Conservation (phyloP, 2,888 invertebrate genomes). For the Acleris holmiana region DNA sequence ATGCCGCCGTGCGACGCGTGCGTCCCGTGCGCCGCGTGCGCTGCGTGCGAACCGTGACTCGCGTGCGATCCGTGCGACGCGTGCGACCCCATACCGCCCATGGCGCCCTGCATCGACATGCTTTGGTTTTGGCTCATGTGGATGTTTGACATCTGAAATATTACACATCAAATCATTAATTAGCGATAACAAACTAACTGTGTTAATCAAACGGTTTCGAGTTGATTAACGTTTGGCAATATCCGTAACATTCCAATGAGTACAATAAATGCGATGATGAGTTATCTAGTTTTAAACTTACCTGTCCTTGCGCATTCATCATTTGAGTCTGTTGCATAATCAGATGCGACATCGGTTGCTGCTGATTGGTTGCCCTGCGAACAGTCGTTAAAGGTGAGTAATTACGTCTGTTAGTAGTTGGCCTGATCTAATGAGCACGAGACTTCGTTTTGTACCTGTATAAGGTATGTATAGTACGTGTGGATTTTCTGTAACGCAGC, state of each 20-base stretch:
- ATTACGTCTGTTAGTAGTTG: slow-evolving; percentile 10
- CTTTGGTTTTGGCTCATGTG: slow-evolving; percentile 89
- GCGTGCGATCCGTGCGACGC: slow-evolving; percentile 41
- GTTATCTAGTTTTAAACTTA: slow-evolving; percentile 42
- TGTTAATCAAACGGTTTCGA: too few relatives aligned
- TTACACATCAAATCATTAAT: background rate
- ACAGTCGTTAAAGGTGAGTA: slow-evolving; percentile 34
- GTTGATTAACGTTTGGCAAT: too few relatives aligned
- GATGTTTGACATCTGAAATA: slow-evolving; percentile 85
- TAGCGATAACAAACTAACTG: too few relatives aligned
- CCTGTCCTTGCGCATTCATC: slow-evolving; percentile 82
- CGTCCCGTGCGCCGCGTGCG: slow-evolving; percentile 36
- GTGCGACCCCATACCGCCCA: slow-evolving; percentile 61
- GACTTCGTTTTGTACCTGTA: too few relatives aligned
- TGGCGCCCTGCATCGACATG: slow-evolving; percentile 79
- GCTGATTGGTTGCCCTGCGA: slow-evolving; percentile 73
- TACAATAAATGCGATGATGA: too few relatives aligned
- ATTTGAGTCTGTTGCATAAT: slow-evolving; percentile 83
- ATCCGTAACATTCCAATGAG: too few relatives aligned
- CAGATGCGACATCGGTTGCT: slow-evolving; percentile 79
- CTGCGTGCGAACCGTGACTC: slow-evolving; percentile 49
- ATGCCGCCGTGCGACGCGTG: slow-evolving; percentile 41
- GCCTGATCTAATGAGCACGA: slow-evolving; percentile 2
- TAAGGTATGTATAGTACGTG: too few relatives aligned
- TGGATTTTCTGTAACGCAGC: too few relatives aligned